Evolutionary conservation across 2,113 vertebrate species (phyloP), one percentile per base, ranked within the genome.

Genomic region (Semnopithecus entellus): DNA sequence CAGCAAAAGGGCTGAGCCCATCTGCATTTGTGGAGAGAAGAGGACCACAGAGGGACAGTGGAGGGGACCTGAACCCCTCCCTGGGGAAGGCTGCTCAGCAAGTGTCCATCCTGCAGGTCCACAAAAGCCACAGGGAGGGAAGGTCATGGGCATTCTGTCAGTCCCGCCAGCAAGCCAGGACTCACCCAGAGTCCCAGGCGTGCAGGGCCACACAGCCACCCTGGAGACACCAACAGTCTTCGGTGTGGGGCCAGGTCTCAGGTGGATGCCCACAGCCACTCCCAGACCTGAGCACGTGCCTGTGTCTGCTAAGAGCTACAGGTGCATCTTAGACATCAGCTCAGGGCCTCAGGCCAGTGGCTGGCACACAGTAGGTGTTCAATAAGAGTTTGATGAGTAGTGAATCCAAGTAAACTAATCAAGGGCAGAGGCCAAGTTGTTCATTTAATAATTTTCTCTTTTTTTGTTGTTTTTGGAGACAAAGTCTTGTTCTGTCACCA

Each of bases 1-100:
- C 7, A 2, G 20, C 59, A n/a, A 25, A 87, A 18, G 61, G 11
- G 17, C 35, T 6, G 35, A 48, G 38, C 43, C 48, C 48, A 68
- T 11, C 64, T 0, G 0, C 11, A 6, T 0, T 7, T 23, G 16
- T 23, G 4, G 13, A 40, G 45, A 50, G 40, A 78, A 50, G 59
- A 45, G 68, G 38, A 68, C 32, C 35, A 17, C 43, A 40, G 30
- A 17, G n/a, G 45, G 38, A 32, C 52, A 9, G 30, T 0, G 2
- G 43, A 59, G 23, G 73, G 40, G 27, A 25, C 52, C 35, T 0
- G 1, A 61, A 83, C 7, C 4, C 25, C 27, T 32, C 32, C 45
- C 40, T 78, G 20, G 30, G 61, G 40, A 38, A 59, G 38, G 52
- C 87, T 50, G 5, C 68, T 57, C 8, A 1, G 79, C 81, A 68